Evolutionary conservation across 2,797 vertebrate genomes (phyloP), one percentile per base, ranked within the genome.

Genomic region (Synaphobranchus kaupii): DNA sequence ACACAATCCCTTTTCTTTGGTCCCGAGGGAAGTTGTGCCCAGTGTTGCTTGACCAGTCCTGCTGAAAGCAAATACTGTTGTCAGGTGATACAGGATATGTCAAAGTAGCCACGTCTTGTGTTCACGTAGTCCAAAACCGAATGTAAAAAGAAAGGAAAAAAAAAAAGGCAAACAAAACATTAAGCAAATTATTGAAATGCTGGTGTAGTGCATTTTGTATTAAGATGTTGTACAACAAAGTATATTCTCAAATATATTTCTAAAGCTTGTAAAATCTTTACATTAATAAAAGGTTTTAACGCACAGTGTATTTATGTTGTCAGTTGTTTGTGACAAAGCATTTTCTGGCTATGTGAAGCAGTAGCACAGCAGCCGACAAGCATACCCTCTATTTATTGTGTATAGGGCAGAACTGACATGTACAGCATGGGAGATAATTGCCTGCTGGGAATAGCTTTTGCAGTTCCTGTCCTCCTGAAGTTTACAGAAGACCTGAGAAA

Each of bases 221-320:
- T 85, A 92, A 88, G 47, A 85, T 89, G 60, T 84, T 90, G 84
- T 89, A 91, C 85, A 87, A 88, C 86, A 50, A 83, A 86, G 10
- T 86, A 50, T 87, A 85, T 88, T 76, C 86, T 86, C 25, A 85
- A 47, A 83, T 90, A 83, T 90, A 89, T 83, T 89, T 89, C 88
- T 84, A 84, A 87, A 89, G 39, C 60, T 58, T 86, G 80, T 86
- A 15, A 31, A 83, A 50, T 88, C 83, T 89, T 91, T 84, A 87
- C 85, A 83, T 88, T 88, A 91, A 89, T 92, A 90, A 91, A 92
- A 89, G 85, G 84, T 88, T 88, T 88, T 88, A 63, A 87, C 63
- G 25, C 68, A 50, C 34, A 20, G 0, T 31, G 9, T n/a, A 25
- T 15, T 63, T 84, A 17, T 44, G 56, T 66, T 63, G 8, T 84